phyloP scores from a whole-genome alignment of 2,797 vertebrate genomes.

The Hypotaenidia philippensis region DNA sequence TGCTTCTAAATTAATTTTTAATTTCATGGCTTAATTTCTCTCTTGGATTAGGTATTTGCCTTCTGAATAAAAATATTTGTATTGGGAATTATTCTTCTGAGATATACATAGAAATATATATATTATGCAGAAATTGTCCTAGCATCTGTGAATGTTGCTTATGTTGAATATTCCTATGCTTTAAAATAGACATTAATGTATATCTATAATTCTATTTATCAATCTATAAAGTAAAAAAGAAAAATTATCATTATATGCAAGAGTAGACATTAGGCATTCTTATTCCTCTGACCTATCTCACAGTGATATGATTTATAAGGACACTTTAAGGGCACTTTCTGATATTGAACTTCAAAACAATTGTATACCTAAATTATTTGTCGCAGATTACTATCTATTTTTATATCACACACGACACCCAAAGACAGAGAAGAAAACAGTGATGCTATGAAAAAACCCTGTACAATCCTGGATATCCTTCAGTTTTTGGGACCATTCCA shows the following conservation, averaged over 20 bases:
- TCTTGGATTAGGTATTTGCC: not conserved
- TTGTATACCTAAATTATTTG: not conserved
- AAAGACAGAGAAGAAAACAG: not conserved
- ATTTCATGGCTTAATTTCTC: not conserved
- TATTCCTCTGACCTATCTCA: not conserved
- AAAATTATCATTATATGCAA: not conserved
- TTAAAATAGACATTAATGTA: not conserved
- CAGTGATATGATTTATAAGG: not conserved
- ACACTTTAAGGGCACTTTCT: not conserved
- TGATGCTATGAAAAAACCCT: not conserved
- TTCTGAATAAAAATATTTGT: not conserved
- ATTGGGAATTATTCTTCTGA: not conserved
- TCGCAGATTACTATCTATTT: not conserved
- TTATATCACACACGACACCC: not conserved
- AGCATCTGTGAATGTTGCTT: not conserved
- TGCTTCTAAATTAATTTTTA: not conserved
- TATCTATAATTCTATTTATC: not conserved
- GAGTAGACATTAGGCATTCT: not conserved
- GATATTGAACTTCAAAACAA: not conserved
- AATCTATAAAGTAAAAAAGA: not conserved
- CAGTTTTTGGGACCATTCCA: not conserved
- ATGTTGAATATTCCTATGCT: not conserved
- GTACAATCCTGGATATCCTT: not conserved
- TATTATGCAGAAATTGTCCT: not conserved
- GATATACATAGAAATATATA: not conserved